phyloP scores from a whole-genome alignment of 1,140 invertebrate genomes.

The Chrysopa pallens region DNA sequence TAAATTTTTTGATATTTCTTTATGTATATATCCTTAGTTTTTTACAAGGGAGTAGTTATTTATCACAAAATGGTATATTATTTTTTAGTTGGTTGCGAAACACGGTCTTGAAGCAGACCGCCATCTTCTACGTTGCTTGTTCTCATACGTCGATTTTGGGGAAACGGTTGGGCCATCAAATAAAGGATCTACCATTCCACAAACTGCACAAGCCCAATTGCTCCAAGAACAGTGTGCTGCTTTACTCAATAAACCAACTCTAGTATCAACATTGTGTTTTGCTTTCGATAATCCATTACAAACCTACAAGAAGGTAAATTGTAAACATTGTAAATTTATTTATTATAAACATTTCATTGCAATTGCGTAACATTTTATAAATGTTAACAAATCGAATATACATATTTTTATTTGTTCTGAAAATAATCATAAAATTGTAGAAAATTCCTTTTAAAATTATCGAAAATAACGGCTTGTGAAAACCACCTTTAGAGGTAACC shows the following conservation, averaged over 20 bases:
- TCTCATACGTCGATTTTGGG: constrained; percentile 49
- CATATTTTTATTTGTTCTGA: too few species aligned
- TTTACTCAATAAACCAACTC: constrained; percentile 52
- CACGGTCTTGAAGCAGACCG: constrained; percentile 75
- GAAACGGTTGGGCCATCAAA: constrained; percentile 28
- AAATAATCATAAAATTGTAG: too few species aligned
- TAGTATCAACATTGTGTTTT: constrained; percentile 60
- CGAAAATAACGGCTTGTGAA: not conserved
- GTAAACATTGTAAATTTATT: not conserved
- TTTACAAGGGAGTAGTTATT: not conserved
- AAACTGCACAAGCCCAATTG: constrained; percentile 49
- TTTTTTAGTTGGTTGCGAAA: constrained; percentile 50
- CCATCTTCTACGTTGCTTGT: constrained; percentile 72
- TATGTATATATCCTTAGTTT: not conserved
- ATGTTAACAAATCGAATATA: too few species aligned
- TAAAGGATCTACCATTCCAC: constrained; percentile 23
- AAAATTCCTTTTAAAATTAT: too few species aligned
- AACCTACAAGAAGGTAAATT: not conserved
- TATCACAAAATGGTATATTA: constrained; percentile 3
- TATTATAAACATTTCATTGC: not conserved
- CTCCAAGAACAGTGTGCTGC: constrained; percentile 51
- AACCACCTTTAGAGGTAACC: too few species aligned
- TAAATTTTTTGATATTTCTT: too few species aligned
- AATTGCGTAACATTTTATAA: too few species aligned
- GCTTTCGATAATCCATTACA: constrained; percentile 51